Evolutionary conservation across 30 jellyfish, hydroid and myxozoan species (phyloP).

Genomic region (Sanderia malayensis): DNA sequence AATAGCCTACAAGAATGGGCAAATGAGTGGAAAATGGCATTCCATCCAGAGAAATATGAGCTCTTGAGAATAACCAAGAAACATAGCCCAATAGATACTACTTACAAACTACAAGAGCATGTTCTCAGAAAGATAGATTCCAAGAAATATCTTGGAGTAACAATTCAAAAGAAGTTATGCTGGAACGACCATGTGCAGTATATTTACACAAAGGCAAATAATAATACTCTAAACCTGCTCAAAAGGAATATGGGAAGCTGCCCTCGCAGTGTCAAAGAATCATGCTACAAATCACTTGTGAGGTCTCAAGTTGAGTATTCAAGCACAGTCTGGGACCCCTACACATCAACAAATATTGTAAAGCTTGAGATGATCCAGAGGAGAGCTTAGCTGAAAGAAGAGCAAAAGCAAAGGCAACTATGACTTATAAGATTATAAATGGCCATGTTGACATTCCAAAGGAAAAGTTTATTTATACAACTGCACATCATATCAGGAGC

Average conservation of each 20-base stretch:
- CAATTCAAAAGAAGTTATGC: background rate
- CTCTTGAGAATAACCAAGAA: background rate
- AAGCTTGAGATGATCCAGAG: background rate
- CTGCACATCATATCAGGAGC: too few species aligned
- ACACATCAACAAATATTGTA: background rate
- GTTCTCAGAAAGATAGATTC: background rate
- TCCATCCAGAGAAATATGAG: background rate
- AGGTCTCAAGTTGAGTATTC: background rate
- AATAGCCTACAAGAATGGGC: too few species aligned
- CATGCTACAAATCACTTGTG: background rate
- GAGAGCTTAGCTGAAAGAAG: conserved; percentile 20
- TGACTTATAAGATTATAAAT: conserved; percentile 7
- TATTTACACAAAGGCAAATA: background rate
- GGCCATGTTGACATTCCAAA: conserved; percentile 14
- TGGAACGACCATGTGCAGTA: background rate
- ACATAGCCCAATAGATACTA: background rate
- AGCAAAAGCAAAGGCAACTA: conserved; percentile 18
- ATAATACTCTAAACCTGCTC: background rate
- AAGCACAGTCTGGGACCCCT: conserved; percentile 15
- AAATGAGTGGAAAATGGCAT: background rate
- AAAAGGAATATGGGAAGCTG: background rate
- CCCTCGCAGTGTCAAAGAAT: background rate
- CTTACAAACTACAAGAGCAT: background rate
- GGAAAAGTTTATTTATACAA: too few species aligned
- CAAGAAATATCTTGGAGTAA: background rate